Evolutionary conservation across 2,797 vertebrate species (phyloP).

Genomic region (Dryobates pubescens): DNA sequence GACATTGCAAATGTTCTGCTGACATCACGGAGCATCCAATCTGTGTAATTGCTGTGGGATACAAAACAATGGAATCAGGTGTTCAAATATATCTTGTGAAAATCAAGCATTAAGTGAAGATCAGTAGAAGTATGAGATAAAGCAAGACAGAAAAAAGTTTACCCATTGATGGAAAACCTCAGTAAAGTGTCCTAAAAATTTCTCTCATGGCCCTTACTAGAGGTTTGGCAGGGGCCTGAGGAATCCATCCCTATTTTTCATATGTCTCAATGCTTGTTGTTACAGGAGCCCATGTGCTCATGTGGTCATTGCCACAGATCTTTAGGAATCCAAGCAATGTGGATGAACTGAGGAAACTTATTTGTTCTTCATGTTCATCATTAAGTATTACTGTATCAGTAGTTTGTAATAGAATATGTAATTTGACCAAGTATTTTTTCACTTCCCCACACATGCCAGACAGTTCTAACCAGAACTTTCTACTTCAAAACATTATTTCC

Average conservation of each 20-base stretch:
- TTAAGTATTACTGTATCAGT: not conserved
- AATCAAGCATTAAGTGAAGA: not conserved
- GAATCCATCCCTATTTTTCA: not conserved
- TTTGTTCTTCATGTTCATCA: not conserved
- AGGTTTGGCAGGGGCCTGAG: not conserved
- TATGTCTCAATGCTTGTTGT: not conserved
- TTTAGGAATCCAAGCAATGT: not conserved
- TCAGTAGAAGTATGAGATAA: not conserved
- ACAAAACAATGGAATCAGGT: not conserved
- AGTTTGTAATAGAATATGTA: not conserved
- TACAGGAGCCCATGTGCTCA: rapidly evolving
- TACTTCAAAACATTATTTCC: constrained; percentile 1
- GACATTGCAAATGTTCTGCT: not conserved
- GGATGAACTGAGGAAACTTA: not conserved
- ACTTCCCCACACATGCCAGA: not conserved
- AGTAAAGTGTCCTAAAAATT: not conserved
- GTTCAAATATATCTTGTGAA: not conserved
- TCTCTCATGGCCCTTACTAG: not conserved
- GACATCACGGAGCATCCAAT: not conserved
- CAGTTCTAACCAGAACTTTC: not conserved
- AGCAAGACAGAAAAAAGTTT: not conserved
- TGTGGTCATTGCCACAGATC: not conserved
- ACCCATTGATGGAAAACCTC: not conserved
- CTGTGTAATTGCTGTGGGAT: not conserved
- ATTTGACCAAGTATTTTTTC: not conserved